phyloP scores from a whole-genome alignment of 1,140 invertebrate genomes.

The Zaprionus lachaisei region DNA sequence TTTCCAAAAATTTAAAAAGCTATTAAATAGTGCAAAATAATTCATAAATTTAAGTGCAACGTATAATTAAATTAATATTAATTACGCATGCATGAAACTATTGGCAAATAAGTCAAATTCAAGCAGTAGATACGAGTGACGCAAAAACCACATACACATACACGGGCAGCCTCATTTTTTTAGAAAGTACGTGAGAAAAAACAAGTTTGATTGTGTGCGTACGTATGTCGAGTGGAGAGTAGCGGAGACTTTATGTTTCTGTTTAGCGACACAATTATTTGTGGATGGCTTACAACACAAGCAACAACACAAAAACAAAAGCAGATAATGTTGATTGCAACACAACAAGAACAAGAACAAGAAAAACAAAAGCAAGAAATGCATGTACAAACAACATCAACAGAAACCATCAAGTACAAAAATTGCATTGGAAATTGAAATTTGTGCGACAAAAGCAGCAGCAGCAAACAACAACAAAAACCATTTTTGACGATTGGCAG shows the following conservation, averaged over 20 bases:
- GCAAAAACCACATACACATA: slow-evolving; percentile 50
- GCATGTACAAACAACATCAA: slow-evolving; percentile 33
- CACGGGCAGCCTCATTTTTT: slow-evolving; percentile 49
- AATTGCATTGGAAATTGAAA: slow-evolving; percentile 80
- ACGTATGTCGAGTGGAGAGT: slow-evolving; percentile 65
- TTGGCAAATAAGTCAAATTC: slow-evolving; percentile 13
- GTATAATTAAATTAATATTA: slow-evolving; percentile 43
- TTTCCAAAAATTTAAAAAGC: slow-evolving; percentile 60
- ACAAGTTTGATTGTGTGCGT: slow-evolving; percentile 69
- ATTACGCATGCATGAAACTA: slow-evolving; percentile 44
- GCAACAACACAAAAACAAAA: slow-evolving; percentile 48
- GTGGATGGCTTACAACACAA: slow-evolving; percentile 76
- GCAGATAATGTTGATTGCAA: slow-evolving; percentile 57
- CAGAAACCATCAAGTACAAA: slow-evolving; percentile 57
- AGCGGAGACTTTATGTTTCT: slow-evolving; percentile 64
- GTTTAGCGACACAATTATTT: slow-evolving; percentile 63
- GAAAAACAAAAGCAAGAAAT: slow-evolving; percentile 48
- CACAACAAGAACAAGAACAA: slow-evolving; percentile 48
- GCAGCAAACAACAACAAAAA: slow-evolving; percentile 35
- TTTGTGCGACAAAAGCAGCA: slow-evolving; percentile 65
- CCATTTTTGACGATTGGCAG: slow-evolving; percentile 67
- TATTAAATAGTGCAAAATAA: slow-evolving; percentile 70
- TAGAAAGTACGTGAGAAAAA: slow-evolving; percentile 74
- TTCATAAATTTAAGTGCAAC: slow-evolving; percentile 66
- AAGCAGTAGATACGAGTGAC: slow-evolving; percentile 46